phyloP scores from a whole-genome alignment of 64 coral and sea anemone species.

The Anthopleura sola region DNA sequence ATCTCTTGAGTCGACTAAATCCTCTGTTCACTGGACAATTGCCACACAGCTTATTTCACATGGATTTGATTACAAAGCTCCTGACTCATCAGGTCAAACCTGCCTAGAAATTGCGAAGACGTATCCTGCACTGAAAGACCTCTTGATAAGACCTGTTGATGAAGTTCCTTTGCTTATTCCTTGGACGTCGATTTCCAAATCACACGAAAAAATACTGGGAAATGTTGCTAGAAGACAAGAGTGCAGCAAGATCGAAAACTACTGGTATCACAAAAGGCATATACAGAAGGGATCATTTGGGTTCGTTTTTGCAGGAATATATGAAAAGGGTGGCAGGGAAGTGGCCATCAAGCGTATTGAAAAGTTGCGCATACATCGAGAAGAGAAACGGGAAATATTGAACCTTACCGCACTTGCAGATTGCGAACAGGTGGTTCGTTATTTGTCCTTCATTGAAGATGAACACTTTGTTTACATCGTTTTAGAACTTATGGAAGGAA shows the following conservation, averaged over 20 bases:
- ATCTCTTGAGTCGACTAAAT: too few species aligned
- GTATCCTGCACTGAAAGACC: too few species aligned
- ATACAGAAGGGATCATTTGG: slow-evolving; percentile 41
- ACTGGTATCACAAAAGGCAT: slow-evolving; percentile 30
- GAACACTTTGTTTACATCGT: not conserved
- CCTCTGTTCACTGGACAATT: too few species aligned
- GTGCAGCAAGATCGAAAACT: not conserved
- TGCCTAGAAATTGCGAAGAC: too few species aligned
- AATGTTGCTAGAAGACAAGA: not conserved
- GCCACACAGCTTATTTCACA: too few species aligned
- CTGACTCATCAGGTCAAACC: too few species aligned
- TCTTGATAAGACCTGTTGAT: too few species aligned
- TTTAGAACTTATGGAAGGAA: not conserved
- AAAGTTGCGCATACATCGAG: too few species aligned
- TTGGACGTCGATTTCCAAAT: not conserved
- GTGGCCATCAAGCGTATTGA: slow-evolving; percentile 45
- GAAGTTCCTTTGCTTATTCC: not conserved
- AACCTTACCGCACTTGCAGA: slow-evolving; percentile 27
- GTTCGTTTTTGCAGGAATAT: slow-evolving; percentile 46
- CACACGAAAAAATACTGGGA: not conserved
- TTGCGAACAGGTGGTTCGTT: slow-evolving; percentile 41
- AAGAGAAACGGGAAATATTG: slow-evolving; percentile 32
- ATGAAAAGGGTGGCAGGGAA: slow-evolving; percentile 59
- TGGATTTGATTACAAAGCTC: too few species aligned
- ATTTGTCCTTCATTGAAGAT: slow-evolving; percentile 36